Base-by-base conservation (phyloP, 2,113 vertebrate genomes). In the Odontesthes bonariensis region DNA sequence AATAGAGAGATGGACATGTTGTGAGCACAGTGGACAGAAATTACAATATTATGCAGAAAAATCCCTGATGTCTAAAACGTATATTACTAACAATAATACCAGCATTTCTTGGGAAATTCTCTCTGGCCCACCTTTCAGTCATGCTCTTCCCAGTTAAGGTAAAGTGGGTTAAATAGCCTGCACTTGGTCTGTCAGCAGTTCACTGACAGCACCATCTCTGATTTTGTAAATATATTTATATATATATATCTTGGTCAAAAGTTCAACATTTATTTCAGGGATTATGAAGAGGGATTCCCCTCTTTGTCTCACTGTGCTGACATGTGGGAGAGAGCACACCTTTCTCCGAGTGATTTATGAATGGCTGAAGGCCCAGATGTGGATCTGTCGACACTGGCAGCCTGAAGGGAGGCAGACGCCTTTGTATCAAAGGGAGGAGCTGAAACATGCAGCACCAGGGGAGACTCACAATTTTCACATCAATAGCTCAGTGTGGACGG, bases 321-420 rank as follows among this genome's bases (percentile, higher is more conserved):
- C 88, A 89, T 87, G 65, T 81, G 81, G 84, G 86, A 87, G 87
- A 86, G 84, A 86, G 82, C 82, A 76, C 88, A 89, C 91, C 91
- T 90, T 77, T 83, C 81, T 78, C 55, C 38, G 62, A 78, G 86
- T 94, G 93, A 93, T 93, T 93, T 90, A 94, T 94, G 93, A 88
- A 89, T 32, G 70, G 84, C 81, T 89, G 79, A 85, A 75, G 85
- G 73, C 84, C 92, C 93, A 94, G 91, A 93, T 92, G 91, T 92
- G 85, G 88, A 87, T 88, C 87, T 89, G 86, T 87, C 85, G 73
- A 84, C 84, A 49, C 85, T 86, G 86, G 88, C 82, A 88, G 89
- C 75, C 75, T 88, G 84, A 91, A 82, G 78, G 84, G 85, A 93
- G 86, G 85, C 91, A 92, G 91, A 91, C 75, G 85, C 68, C 82